Base-by-base conservation (phyloP, 2,113 vertebrate genomes). In the Dicaeum eximium region DNA sequence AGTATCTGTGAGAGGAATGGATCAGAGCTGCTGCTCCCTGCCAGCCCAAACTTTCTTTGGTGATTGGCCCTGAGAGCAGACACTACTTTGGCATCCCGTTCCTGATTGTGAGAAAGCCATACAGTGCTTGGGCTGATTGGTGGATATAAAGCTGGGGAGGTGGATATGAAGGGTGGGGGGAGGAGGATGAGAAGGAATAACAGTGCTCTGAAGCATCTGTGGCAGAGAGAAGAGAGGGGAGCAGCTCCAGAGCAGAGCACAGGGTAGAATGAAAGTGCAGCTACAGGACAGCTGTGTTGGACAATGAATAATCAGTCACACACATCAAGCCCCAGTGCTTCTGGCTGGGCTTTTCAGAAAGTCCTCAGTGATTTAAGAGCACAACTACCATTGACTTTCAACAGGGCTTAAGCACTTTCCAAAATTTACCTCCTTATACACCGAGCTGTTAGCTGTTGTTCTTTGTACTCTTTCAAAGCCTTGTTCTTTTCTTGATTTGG, bases 241-340 rank as follows among this genome's bases (percentile, higher is more conserved):
- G 60, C 15, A 83, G 19, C 4, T 25, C 10, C 1, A 1, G 38
- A 65, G 19, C 8, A 11, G n/a, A 65, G 25, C 15, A 38, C 20
- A 38, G 38, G 0, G 0, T 5, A 28, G 40, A 81, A 35, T 22
- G 28, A 19, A 84, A 81, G 28, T 45, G 51, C 73, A 88, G 57
- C 48, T 64, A 11, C 38, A 67, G 60, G 47, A 56, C 35, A 92
- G 50, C 64, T 28, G 51, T 1, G 2, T 31, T 21, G 28, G 53
- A 75, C 83, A 92, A 88, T 71, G 86, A 91, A 88, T n/a, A 86
- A 94, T 95, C 84, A 88, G 67, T 50, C n/a, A 69, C 8, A 25
- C 4, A 7, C 60, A 93, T 77, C 57, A 87, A 91, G 54, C 25
- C 62, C 6, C 0, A 0, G 9, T 54, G 48, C 10, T 69, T 25